These are phyloP conservation scores for Dysmachus trigonus DNA, from an alignment of 2,888 invertebrate genomes.

Conservation along the genomic window DNA sequence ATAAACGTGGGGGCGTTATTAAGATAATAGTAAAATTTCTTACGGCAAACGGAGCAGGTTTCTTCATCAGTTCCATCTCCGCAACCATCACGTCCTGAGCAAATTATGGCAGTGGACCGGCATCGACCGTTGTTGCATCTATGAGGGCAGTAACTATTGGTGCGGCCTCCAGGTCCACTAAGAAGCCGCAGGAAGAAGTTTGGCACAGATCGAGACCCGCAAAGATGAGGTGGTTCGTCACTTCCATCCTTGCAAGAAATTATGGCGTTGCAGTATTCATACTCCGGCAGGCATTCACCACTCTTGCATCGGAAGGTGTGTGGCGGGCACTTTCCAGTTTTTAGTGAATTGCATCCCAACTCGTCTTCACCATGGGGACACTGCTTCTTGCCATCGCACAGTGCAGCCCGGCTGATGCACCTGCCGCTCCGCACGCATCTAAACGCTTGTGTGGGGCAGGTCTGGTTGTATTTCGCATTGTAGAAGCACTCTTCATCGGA, in stretches of 20 bases:
- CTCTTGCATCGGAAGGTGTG: constrained; percentile 86
- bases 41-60: constrained; percentile 86
- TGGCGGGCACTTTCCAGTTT: constrained; percentile 75
- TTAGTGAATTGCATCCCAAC: constrained; percentile 71
- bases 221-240: constrained; percentile 85
- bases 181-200: constrained; percentile 61
- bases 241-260: constrained; percentile 87
- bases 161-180: constrained; percentile 52
- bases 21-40: constrained; percentile 62
- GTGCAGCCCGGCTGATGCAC: constrained; percentile 80
- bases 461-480: constrained; percentile 60
- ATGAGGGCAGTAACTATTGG: constrained; percentile 73
- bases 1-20: too few relatives aligned
- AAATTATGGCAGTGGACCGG: constrained; percentile 87
- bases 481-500: constrained; percentile 85
- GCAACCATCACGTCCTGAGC: constrained; percentile 90
- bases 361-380: constrained; percentile 83
- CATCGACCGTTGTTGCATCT: constrained; percentile 88
- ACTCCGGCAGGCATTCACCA: constrained; percentile 88
- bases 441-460: constrained; percentile 78
- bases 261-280: constrained; percentile 91
- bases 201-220: constrained; percentile 67
- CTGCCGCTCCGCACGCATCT: constrained; percentile 73
- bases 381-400: constrained; percentile 83
- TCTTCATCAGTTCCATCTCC: constrained; percentile 90